A percentile compares a stretch with the other conserved stretches of the same genome.
Evolutionary conservation across 2,888 invertebrate species (phyloP).

Genomic region (Liposcelis brunnea): DNA sequence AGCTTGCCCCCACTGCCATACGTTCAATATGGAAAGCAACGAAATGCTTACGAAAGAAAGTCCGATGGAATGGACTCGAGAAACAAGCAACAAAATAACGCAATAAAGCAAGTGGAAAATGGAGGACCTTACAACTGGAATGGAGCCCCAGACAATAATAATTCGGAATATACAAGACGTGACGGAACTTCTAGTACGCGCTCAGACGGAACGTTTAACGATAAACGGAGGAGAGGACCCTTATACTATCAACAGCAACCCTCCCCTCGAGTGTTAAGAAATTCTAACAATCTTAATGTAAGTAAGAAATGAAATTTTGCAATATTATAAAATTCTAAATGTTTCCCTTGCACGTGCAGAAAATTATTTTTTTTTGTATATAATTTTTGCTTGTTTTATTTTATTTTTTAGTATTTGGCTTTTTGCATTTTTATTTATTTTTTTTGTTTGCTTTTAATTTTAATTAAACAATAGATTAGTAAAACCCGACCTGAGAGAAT

Average conservation of each 20-base stretch:
- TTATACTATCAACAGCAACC: background rate
- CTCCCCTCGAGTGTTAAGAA: background rate
- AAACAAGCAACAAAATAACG: background rate
- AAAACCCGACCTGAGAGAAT: background rate
- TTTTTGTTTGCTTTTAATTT: background rate
- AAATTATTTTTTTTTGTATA: background rate
- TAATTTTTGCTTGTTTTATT: background rate
- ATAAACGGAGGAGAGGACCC: too few species aligned
- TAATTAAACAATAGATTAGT: background rate
- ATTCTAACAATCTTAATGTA: background rate
- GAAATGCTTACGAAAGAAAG: background rate
- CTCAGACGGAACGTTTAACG: too few species aligned
- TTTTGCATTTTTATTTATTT: background rate
- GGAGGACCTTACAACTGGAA: background rate
- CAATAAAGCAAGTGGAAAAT: background rate
- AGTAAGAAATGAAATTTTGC: too few species aligned
- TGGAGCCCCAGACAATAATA: background rate
- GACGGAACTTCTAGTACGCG: too few species aligned
- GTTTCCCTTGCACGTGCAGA: background rate
- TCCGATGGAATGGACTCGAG: background rate
- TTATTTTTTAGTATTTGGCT: background rate
- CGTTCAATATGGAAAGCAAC: background rate
- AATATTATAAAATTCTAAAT: background rate
- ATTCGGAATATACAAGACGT: background rate
- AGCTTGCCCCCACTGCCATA: slow-evolving; percentile 7